Conservation (phyloP, 2,888 invertebrate species). For the Nomada hirtipes region DNA sequence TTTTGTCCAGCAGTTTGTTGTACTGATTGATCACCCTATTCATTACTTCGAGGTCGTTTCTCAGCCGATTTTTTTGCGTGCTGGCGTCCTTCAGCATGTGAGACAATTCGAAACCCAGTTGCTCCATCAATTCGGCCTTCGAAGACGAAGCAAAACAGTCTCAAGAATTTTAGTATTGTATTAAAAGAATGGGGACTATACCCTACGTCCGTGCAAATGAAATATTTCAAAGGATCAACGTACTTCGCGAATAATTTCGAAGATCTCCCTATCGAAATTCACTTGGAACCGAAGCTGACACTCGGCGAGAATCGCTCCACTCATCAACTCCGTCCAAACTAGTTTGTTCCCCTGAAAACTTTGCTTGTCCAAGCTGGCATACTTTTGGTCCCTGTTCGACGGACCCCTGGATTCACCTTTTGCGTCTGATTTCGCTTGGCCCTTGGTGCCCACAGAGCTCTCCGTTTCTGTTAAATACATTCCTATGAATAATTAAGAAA, state of each 20-base stretch:
- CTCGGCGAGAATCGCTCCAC: constrained; percentile 88
- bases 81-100: constrained; percentile 85
- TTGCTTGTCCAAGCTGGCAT: constrained; percentile 22
- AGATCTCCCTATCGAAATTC: constrained; percentile 88
- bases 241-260: constrained; percentile 88
- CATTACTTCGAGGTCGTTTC: constrained; percentile 88
- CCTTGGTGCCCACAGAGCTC: constrained; percentile 13
- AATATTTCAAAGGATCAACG: too few species aligned
- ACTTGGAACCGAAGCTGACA: constrained; percentile 88
- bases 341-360: constrained; percentile 23
- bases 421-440: neutral
- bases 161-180: neutral
- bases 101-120: constrained; percentile 87
- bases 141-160: neutral
- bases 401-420: neutral
- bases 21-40: constrained; percentile 87
- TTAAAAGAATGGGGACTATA: neutral
- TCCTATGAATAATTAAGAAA: neutral
- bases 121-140: constrained; percentile 90
- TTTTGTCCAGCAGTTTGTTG: constrained; percentile 87
- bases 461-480: constrained; percentile 28
- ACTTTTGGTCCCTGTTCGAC: constrained; percentile 34
- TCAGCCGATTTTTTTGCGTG: constrained; percentile 88
- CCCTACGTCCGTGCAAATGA: neutral
- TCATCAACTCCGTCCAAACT: constrained; percentile 89